A percentile compares a stretch with the other conserved stretches of the same genome.
Evolutionary conservation across 1,140 invertebrate genomes (phyloP).

Genomic region (Cyphomyrmex costatus): DNA sequence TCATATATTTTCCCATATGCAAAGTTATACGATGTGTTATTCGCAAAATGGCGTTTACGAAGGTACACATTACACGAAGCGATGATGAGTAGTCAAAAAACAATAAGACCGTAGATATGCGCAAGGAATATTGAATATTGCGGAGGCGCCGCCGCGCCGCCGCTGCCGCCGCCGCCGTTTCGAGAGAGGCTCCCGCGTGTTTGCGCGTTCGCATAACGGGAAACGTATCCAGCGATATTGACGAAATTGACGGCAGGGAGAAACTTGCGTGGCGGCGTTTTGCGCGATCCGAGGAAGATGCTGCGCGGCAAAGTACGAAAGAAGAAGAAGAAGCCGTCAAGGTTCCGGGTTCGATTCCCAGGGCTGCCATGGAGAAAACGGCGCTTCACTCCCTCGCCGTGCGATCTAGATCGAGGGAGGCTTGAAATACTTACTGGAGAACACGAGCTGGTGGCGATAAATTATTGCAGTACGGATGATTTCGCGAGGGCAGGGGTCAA

Average conservation of each 20-base stretch:
- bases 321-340: conserved; percentile 58
- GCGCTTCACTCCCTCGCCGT: conserved; percentile 70
- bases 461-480: conserved; percentile 82
- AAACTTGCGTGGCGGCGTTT: conserved; percentile 31
- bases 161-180: conserved; percentile 23
- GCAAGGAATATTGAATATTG: conserved; percentile 49
- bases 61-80: conserved; percentile 8
- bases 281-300: conserved; percentile 40
- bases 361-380: conserved; percentile 73
- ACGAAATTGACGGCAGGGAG: conserved; percentile 61
- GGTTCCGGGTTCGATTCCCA: conserved; percentile 85
- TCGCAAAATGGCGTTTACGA: conserved; percentile 43
- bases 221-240: conserved; percentile 59
- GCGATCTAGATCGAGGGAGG: conserved; percentile 82
- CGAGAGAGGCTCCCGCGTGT: conserved; percentile 46
- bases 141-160: neutral
- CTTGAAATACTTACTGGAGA: conserved; percentile 61
- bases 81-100: conserved; percentile 47
- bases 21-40: conserved; percentile 26
- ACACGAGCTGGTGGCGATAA: conserved; percentile 81
- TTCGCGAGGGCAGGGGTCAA: conserved; percentile 76
- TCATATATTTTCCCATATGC: conserved; percentile 28
- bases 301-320: conserved; percentile 28
- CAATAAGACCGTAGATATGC: conserved; percentile 44
- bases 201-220: conserved; percentile 61